These are phyloP conservation scores for Erpetoichthys calabaricus DNA, from an alignment of 2,797 vertebrate genomes.

Conservation along the genomic window DNA sequence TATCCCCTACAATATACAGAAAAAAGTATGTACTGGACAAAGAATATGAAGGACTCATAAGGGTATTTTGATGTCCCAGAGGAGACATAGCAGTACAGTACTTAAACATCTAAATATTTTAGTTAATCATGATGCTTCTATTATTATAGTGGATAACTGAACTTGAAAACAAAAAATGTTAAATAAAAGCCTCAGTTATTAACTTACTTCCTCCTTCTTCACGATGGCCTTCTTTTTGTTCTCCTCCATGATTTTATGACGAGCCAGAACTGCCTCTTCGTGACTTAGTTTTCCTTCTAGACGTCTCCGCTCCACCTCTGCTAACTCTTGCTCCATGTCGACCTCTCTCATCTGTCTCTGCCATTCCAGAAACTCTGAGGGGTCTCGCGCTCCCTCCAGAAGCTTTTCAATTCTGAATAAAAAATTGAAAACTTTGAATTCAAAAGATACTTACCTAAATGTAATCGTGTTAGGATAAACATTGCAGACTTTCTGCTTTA, in stretches of 20 bases:
- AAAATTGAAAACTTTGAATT: neutral
- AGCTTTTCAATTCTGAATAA: constrained; percentile 58
- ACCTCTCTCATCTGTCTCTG: constrained; percentile 62
- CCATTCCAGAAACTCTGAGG: constrained; percentile 67
- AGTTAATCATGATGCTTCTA: neutral
- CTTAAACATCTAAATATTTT: too few species aligned
- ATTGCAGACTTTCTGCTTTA: too few species aligned
- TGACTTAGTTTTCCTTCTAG: constrained; percentile 63
- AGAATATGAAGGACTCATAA: too few species aligned
- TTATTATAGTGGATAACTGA: neutral
- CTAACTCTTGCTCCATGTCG: constrained; percentile 56
- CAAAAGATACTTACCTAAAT: neutral
- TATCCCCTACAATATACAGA: too few species aligned
- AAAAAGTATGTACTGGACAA: too few species aligned
- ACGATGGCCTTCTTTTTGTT: constrained; percentile 58
- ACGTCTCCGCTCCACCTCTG: constrained; percentile 41
- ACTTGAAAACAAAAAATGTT: neutral
- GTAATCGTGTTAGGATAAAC: too few species aligned
- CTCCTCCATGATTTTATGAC: constrained; percentile 41
- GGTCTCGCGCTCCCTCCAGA: constrained; percentile 51
- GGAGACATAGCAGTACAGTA: too few species aligned
- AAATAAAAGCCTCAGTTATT: neutral
- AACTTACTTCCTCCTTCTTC: constrained; percentile 69
- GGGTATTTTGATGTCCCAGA: too few species aligned
- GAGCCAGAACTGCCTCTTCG: constrained; percentile 61